Conservation (phyloP, 2,113 vertebrate genomes). For the Anas platyrhynchos region DNA sequence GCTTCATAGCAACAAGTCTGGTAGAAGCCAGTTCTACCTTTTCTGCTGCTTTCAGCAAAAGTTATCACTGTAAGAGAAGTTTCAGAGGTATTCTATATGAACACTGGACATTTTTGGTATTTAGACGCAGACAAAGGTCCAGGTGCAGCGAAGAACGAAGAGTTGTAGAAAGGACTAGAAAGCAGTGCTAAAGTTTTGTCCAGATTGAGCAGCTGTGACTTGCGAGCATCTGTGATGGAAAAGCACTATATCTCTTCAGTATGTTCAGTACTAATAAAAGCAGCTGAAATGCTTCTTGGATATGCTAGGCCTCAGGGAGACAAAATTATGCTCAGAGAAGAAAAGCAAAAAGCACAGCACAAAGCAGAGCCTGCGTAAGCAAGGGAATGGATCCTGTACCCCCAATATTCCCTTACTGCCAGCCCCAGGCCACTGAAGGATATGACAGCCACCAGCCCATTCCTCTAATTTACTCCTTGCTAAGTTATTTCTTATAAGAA, state of each 20-base stretch:
- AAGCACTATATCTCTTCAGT: background rate
- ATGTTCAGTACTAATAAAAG: background rate
- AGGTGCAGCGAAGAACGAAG: background rate
- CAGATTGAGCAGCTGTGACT: background rate
- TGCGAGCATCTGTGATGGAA: background rate
- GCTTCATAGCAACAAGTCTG: background rate
- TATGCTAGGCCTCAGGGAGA: background rate
- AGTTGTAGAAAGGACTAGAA: background rate
- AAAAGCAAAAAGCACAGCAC: background rate
- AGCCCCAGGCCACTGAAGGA: accelerated
- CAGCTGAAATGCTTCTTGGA: background rate
- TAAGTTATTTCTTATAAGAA: background rate
- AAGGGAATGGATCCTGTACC: accelerated
- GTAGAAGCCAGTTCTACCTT: background rate
- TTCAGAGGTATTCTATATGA: background rate
- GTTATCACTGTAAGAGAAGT: background rate
- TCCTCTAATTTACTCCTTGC: background rate
- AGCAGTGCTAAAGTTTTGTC: background rate
- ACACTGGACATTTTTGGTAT: background rate
- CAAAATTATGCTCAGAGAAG: background rate
- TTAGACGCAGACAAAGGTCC: background rate
- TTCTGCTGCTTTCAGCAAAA: background rate
- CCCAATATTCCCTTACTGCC: background rate
- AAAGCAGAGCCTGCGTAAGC: background rate
- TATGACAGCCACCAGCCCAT: background rate